Evolutionary conservation across 2,797 vertebrate species (phyloP), one percentile per base, ranked within the genome.

Genomic region (Craterocephalus amniculus): DNA sequence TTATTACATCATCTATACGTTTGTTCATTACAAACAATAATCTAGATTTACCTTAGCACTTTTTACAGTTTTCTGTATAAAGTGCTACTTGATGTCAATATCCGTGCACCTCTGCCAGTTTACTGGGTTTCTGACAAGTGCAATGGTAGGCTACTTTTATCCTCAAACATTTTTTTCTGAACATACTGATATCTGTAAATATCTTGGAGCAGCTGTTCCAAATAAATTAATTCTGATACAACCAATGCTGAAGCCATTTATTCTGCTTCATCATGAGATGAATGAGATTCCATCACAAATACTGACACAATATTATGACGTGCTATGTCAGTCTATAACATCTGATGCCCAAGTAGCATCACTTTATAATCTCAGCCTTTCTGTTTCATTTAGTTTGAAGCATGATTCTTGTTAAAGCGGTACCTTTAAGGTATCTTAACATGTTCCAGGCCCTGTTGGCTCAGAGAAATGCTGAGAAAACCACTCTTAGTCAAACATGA

Each of bases 271-370:
- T 20, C 16, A 32, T 31, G 27, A 20, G 26, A 56, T 32, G 14
- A 56, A 8, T 2, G 54, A 57, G 29, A 16, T 31, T 55, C 12
- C 26, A 14, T 18, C 14, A 24, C n/a, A 22, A 9, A 49, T 2
- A 49, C 45, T 29, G 6, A 26, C 13, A 16, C 52, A 54, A 29
- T 29, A 29, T 6, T 27, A 26, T 29, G 52, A 29, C 18, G 26
- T 29, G 13, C 24, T 14, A 5, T 4, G 24, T 22, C 51, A 16
- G 48, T 77, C 72, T 24, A 31, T 29, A 1, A 3, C 6, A 10
- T 83, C 66, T n/a, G 51, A 36, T 18, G 61, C 77, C 74, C 76
- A 83, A 4, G 74, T 71, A 4, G 71, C 70, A 76, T 81, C 74
- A 63, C 58, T 75, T 24, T 68, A 61, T 0, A 22, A 56, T 52